Evolutionary conservation across 2,113 vertebrate genomes (phyloP).

Genomic region (Hemicordylus capensis): DNA sequence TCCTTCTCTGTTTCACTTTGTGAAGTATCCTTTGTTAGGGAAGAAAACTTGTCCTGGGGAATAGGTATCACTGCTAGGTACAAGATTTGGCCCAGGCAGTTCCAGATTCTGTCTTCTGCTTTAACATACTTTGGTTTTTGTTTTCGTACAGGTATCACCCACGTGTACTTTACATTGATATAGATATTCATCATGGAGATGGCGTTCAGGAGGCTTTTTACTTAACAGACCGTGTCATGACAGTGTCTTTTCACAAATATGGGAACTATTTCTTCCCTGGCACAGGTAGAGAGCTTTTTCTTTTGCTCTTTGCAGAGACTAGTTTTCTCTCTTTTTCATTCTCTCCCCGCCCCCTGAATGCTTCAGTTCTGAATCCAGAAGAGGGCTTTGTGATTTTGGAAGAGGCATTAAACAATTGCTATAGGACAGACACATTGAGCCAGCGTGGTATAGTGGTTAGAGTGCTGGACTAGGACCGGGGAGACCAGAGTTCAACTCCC

Average conservation of each 20-base stretch:
- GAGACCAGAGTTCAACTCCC: too few species aligned
- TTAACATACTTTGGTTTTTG: not conserved
- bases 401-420: not conserved
- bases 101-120: not conserved
- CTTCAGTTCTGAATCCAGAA: not conserved
- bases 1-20: too few species aligned
- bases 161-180: slow-evolving; percentile 96
- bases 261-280: slow-evolving; percentile 99
- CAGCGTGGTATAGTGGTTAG: too few species aligned
- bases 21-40: not conserved
- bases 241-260: slow-evolving; percentile 98
- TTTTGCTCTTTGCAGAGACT: not conserved
- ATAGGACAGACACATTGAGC: too few species aligned
- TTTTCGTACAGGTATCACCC: slow-evolving; percentile 88
- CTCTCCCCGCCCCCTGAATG: too few species aligned
- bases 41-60: not conserved
- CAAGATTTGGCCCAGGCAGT: not conserved
- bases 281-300: slow-evolving; percentile 82
- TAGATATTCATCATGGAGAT: slow-evolving; percentile 97
- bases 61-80: not conserved
- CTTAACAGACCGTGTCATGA: slow-evolving; percentile 97
- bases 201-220: slow-evolving; percentile 99
- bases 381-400: rapidly evolving
- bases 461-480: too few species aligned
- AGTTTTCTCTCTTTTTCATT: too few species aligned